Conservation (phyloP, 1,140 invertebrate genomes). For the Dendrolimus punctatus region DNA sequence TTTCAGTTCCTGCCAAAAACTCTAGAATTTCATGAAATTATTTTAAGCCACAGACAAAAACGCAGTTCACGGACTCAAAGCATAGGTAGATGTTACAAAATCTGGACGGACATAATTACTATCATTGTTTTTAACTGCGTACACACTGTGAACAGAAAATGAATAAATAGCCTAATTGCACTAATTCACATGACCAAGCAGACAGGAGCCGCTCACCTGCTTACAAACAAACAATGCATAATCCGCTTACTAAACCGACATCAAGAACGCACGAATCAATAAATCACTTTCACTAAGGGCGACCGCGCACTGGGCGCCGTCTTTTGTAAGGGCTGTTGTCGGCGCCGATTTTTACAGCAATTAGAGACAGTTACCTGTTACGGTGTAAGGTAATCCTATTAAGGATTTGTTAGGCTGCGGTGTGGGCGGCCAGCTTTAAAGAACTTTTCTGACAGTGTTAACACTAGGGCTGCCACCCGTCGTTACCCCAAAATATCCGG, state of each 20-base stretch:
- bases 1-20: too few species aligned
- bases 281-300: conserved; percentile 59
- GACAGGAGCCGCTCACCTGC: conserved; percentile 35
- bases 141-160: too few species aligned
- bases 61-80: too few species aligned
- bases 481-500: too few species aligned
- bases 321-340: conserved; percentile 47
- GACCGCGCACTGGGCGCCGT: conserved; percentile 43
- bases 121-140: too few species aligned
- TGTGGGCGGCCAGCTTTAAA: conserved; percentile 35
- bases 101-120: too few species aligned
- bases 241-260: conserved; percentile 43
- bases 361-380: conserved; percentile 66
- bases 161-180: too few species aligned
- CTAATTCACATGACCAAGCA: conserved; percentile 8
- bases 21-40: too few species aligned
- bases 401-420: conserved; percentile 24
- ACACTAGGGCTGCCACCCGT: too few species aligned
- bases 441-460: background rate
- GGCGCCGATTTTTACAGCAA: conserved; percentile 64
- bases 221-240: conserved; percentile 53
- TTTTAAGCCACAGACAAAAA: too few species aligned
- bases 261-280: conserved; percentile 51
- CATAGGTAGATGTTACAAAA: too few species aligned
- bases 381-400: conserved; percentile 58